phyloP scores from a whole-genome alignment of 2,888 invertebrate species.

The Drosophila falleni region DNA sequence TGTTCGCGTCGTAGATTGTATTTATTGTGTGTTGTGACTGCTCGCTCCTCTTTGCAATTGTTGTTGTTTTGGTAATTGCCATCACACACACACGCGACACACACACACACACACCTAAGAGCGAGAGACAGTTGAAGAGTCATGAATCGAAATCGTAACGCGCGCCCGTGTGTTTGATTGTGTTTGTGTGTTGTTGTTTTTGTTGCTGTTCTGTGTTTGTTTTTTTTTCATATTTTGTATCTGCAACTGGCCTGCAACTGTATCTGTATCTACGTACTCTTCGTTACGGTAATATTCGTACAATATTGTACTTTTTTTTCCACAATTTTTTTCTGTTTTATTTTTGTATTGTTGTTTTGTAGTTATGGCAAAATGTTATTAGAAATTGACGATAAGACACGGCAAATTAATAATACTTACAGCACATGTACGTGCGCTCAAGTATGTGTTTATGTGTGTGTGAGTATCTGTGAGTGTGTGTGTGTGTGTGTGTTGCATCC shows the following conservation, averaged over 20 bases:
- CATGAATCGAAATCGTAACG: constrained; percentile 51
- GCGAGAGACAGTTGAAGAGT: constrained; percentile 27
- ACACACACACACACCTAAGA: not conserved
- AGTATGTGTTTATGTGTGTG: not conserved
- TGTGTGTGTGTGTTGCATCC: constrained; percentile 23
- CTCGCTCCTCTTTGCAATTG: constrained; percentile 28
- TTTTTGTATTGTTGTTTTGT: constrained; percentile 5
- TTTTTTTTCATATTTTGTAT: constrained; percentile 26
- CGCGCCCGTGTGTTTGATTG: constrained; percentile 29
- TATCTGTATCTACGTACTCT: constrained; percentile 33
- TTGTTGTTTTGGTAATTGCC: constrained; percentile 69
- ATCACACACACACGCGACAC: constrained; percentile 28
- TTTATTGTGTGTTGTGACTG: constrained; percentile 52
- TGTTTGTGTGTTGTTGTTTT: constrained; percentile 21
- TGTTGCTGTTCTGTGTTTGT: constrained; percentile 17
- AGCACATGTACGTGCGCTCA: constrained; percentile 20
- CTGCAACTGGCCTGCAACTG: constrained; percentile 46
- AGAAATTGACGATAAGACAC: constrained; percentile 56
- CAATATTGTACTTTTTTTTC: constrained; percentile 24
- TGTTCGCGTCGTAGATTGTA: constrained; percentile 61
- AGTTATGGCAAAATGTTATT: constrained; percentile 42
- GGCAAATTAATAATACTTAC: constrained; percentile 53
- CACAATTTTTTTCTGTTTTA: not conserved
- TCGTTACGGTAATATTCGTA: constrained; percentile 55
- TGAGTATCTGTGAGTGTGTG: constrained; percentile 5